Evolutionary conservation across 2,888 invertebrate genomes (phyloP).

Genomic region (Chorisops tibialis): DNA sequence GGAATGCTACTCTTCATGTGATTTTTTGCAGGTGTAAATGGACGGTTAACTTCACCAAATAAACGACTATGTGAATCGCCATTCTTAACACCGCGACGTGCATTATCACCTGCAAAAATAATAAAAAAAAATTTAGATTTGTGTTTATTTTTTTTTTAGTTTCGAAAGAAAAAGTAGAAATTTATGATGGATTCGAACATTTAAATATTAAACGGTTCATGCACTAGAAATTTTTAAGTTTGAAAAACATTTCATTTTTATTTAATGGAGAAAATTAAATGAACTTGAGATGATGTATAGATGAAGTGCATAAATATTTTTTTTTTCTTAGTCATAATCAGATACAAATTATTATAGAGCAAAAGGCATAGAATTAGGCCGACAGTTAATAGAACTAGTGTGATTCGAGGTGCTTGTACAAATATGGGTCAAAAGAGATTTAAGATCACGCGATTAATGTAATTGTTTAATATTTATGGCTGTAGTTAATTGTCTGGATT

Average conservation of each 20-base stretch:
- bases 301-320: neutral
- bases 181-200: slow-evolving; percentile 3
- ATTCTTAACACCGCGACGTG: slow-evolving; percentile 48
- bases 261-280: neutral
- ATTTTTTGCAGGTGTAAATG: slow-evolving; percentile 55
- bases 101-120: slow-evolving; percentile 14
- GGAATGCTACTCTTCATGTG: slow-evolving; percentile 58
- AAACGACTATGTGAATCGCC: slow-evolving; percentile 57
- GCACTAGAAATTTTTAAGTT: neutral
- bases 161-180: neutral
- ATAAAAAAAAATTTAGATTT: neutral
- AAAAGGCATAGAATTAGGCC: too few species aligned
- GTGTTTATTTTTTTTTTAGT: neutral
- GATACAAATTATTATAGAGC: too few species aligned
- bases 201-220: slow-evolving; percentile 6
- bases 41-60: slow-evolving; percentile 57
- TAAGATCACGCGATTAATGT: too few species aligned
- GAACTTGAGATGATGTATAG: neutral
- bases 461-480: too few species aligned
- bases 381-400: too few species aligned
- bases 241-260: neutral
- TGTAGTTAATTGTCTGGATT: too few species aligned
- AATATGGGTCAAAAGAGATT: too few species aligned
- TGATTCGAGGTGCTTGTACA: too few species aligned
- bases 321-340: too few species aligned